These are phyloP conservation scores for Enteromius mattozi DNA, from an alignment of 2,797 vertebrate genomes.

Conservation along the genomic window DNA sequence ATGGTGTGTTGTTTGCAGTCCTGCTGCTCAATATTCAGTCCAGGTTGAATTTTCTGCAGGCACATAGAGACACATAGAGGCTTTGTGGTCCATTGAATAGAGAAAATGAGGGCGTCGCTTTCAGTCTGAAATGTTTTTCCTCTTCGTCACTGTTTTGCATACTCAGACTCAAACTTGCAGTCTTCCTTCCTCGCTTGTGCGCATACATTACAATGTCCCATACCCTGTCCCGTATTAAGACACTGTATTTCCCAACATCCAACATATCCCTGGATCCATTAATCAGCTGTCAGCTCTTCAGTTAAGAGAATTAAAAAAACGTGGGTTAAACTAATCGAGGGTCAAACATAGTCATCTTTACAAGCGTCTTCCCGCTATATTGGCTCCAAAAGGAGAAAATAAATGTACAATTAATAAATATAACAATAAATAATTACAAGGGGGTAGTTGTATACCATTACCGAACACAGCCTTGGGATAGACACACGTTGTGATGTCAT, in stretches of 20 bases:
- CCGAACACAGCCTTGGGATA: slow-evolving; percentile 11
- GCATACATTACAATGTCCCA: slow-evolving; percentile 4
- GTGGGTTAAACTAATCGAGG: slow-evolving; percentile 29
- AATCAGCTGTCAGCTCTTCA: neutral
- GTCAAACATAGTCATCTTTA: slow-evolving; percentile 62
- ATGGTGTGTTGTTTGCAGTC: slow-evolving; percentile 55
- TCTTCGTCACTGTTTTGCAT: slow-evolving; percentile 35
- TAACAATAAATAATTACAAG: slow-evolving; percentile 59
- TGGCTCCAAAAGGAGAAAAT: slow-evolving; percentile 55
- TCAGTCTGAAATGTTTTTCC: slow-evolving; percentile 25
- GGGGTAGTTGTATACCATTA: slow-evolving; percentile 51
- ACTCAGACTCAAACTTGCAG: slow-evolving; percentile 2
- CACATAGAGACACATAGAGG: slow-evolving; percentile 42
- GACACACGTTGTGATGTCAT: slow-evolving; percentile 45
- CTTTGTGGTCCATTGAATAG: slow-evolving; percentile 42
- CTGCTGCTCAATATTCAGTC: slow-evolving; percentile 59
- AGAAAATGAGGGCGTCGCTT: slow-evolving; percentile 45
- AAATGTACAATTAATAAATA: slow-evolving; percentile 62
- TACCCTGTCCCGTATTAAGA: slow-evolving; percentile 42
- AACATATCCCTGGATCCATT: slow-evolving; percentile 7
- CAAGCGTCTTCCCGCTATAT: slow-evolving; percentile 49
- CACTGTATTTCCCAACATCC: slow-evolving; percentile 40
- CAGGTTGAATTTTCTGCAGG: slow-evolving; percentile 45
- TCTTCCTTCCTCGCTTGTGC: slow-evolving; percentile 17
- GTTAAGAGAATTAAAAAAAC: neutral